Conservation (phyloP, 1,140 invertebrate genomes). For the Dysdera silvatica region DNA sequence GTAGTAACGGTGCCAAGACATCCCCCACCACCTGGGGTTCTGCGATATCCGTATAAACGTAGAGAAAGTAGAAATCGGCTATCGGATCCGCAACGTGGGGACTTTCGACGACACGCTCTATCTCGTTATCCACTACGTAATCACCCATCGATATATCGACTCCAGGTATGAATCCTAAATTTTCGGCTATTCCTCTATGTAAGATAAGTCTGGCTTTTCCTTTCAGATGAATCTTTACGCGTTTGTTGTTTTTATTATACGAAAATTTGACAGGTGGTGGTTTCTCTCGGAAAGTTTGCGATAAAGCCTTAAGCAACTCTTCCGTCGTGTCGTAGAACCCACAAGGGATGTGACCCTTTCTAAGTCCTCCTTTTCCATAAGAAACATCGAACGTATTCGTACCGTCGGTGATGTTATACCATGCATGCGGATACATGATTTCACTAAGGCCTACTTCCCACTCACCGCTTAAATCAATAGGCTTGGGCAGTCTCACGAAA, state of each 20-base stretch:
- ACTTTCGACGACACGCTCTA: neutral
- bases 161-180: neutral
- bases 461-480: neutral
- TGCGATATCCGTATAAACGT: constrained; percentile 7
- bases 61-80: neutral
- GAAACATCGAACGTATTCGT: neutral
- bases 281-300: neutral
- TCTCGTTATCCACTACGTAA: too few relatives aligned
- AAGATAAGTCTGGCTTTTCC: neutral
- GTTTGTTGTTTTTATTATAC: neutral
- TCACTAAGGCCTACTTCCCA: neutral
- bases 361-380: neutral
- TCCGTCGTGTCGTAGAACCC: neutral
- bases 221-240: neutral
- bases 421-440: neutral
- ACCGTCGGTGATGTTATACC: neutral
- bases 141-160: too few relatives aligned
- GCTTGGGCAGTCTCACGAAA: neutral
- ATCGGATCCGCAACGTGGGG: neutral
- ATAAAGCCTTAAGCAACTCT: neutral
- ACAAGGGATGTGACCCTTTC: neutral
- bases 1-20: neutral
- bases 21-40: neutral
- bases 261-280: neutral
- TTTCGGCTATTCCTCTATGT: neutral